phyloP scores from a whole-genome alignment of 2,797 vertebrate genomes.

The Notolabrus celidotus region DNA sequence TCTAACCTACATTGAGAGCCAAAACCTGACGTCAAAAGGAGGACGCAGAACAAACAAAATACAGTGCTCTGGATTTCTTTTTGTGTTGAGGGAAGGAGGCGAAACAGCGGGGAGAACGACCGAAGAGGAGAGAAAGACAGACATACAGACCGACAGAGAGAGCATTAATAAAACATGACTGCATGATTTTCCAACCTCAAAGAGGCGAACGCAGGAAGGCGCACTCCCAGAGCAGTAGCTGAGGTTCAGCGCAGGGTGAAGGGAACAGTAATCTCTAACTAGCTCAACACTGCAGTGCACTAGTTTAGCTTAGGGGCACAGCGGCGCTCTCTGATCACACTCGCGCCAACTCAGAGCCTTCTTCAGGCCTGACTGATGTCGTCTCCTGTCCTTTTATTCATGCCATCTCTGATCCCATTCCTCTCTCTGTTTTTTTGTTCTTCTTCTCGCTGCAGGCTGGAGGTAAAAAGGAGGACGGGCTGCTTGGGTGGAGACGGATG shows the following conservation, averaged over 20 bases:
- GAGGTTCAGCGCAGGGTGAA: conserved; percentile 85
- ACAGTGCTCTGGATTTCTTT: conserved; percentile 57
- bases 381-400: conserved; percentile 48
- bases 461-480: conserved; percentile 15
- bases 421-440: conserved; percentile 14
- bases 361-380: conserved; percentile 36
- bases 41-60: conserved; percentile 61
- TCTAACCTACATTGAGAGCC: conserved; percentile 24
- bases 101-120: conserved; percentile 37
- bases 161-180: conserved; percentile 87
- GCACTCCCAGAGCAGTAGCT: conserved; percentile 72
- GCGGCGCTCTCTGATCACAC: conserved; percentile 62
- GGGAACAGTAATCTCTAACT: conserved; percentile 77
- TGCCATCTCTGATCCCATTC: conserved; percentile 8
- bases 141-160: conserved; percentile 61
- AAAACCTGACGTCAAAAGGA: conserved; percentile 19
- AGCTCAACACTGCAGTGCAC: conserved; percentile 68
- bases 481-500: neutral
- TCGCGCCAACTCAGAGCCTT: conserved; percentile 42
- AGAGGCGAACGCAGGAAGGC: conserved; percentile 81
- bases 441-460: conserved; percentile 61
- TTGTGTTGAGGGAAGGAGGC: conserved; percentile 54
- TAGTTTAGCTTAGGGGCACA: conserved; percentile 59
- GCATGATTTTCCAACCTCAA: conserved; percentile 85
- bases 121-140: conserved; percentile 52